Evolutionary conservation across 2,113 vertebrate genomes (phyloP).

Genomic region (Gymnarchus niloticus): DNA sequence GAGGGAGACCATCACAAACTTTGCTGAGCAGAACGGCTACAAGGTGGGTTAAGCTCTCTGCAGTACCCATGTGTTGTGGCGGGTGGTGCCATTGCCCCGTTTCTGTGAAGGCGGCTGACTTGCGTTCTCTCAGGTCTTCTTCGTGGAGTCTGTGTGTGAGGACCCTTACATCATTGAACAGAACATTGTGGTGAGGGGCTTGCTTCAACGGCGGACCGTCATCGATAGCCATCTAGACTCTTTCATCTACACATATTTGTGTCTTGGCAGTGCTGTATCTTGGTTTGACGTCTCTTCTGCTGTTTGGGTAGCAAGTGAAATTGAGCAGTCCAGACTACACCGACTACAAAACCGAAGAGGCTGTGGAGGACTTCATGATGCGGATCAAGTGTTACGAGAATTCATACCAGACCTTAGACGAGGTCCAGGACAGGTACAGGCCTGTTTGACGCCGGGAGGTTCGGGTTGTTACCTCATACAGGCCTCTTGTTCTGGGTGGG

Average conservation of each 20-base stretch:
- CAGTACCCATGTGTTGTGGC: not conserved
- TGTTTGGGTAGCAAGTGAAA: constrained; percentile 87
- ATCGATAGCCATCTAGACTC: not conserved
- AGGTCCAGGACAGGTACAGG: constrained; percentile 82
- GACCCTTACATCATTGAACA: constrained; percentile 93
- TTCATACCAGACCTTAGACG: constrained; percentile 85
- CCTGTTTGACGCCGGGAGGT: not conserved
- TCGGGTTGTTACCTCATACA: not conserved
- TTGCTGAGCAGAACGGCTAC: constrained; percentile 91
- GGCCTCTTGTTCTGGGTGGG: not conserved
- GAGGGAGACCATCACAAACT: constrained; percentile 84
- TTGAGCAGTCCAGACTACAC: constrained; percentile 91
- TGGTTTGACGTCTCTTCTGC: not conserved
- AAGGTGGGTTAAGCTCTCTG: constrained; percentile 65
- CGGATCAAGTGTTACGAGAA: constrained; percentile 95
- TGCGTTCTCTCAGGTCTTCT: constrained; percentile 74
- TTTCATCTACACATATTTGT: not conserved
- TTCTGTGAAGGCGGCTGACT: not conserved
- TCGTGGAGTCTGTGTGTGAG: constrained; percentile 94
- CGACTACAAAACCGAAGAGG: constrained; percentile 85
- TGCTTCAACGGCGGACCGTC: not conserved
- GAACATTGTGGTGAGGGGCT: constrained; percentile 86
- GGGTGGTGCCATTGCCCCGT: not conserved
- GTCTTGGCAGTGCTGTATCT: not conserved
- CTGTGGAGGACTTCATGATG: constrained; percentile 92